Conservation (phyloP, 2,888 invertebrate species). For the Hololepta plana region DNA sequence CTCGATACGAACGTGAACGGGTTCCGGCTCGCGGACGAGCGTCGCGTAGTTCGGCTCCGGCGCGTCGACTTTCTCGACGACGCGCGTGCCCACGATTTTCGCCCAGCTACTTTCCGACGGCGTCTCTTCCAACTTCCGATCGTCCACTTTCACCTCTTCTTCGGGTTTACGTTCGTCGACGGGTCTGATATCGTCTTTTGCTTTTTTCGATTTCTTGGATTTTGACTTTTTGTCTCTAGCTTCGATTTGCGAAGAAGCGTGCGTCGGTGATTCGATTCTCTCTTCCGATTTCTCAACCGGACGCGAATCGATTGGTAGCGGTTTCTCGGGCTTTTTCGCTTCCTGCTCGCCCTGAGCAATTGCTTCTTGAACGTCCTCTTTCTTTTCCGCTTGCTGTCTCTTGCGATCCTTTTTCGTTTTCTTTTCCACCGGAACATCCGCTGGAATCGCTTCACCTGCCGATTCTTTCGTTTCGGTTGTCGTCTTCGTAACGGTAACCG, state of each 20-base stretch:
- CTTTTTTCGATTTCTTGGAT: too few relatives aligned
- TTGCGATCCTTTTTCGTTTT: not conserved
- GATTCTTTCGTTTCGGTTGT: constrained; percentile 1
- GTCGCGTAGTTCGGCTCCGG: constrained; percentile 4
- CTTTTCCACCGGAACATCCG: not conserved
- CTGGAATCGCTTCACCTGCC: not conserved
- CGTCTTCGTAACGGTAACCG: too few relatives aligned
- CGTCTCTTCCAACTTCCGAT: not conserved
- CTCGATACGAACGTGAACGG: constrained; percentile 9
- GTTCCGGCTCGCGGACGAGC: constrained; percentile 5
- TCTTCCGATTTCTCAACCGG: too few relatives aligned
- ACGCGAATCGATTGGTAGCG: too few relatives aligned
- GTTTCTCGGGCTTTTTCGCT: constrained; percentile 4
- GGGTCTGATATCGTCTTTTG: not conserved
- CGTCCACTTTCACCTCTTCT: not conserved
- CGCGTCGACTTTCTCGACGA: not conserved
- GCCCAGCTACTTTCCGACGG: not conserved
- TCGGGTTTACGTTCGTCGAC: not conserved
- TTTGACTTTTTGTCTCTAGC: not conserved
- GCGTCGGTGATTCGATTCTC: too few relatives aligned
- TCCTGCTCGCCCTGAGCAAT: not conserved
- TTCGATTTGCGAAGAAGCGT: too few relatives aligned
- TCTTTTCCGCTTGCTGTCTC: constrained; percentile 1
- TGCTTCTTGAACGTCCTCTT: not conserved
- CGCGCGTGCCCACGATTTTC: not conserved